Conservation (phyloP, 2,113 vertebrate species). For the Bostrychus sinensis region DNA sequence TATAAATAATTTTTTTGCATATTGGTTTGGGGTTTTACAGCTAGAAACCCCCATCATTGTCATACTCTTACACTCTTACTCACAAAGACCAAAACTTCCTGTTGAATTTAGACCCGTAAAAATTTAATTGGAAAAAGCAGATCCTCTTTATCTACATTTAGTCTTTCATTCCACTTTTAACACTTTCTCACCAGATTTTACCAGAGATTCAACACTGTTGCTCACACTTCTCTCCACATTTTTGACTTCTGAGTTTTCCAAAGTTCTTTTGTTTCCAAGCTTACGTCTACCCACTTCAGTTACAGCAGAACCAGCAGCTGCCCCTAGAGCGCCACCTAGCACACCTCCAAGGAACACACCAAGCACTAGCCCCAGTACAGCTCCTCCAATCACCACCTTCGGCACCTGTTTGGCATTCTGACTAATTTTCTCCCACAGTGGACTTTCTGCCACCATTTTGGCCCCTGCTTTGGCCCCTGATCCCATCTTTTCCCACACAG, state of each 20-base stretch:
- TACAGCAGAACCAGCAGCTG: slow-evolving; percentile 64
- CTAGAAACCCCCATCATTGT: background rate
- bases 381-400: slow-evolving; percentile 58
- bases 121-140: background rate
- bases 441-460: slow-evolving; percentile 67
- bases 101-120: background rate
- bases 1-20: background rate
- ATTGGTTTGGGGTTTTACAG: background rate
- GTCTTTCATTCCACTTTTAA: slow-evolving; percentile 61
- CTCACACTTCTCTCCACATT: slow-evolving; percentile 10
- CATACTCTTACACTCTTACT: slow-evolving; percentile 2
- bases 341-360: slow-evolving; percentile 72
- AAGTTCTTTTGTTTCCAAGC: slow-evolving; percentile 45
- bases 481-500: slow-evolving; percentile 59
- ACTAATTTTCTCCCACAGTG: slow-evolving; percentile 62
- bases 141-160: background rate
- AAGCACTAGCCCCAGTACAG: slow-evolving; percentile 72
- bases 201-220: slow-evolving; percentile 9
- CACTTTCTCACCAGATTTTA: slow-evolving; percentile 47
- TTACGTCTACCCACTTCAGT: slow-evolving; percentile 71
- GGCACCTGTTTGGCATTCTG: slow-evolving; percentile 58
- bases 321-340: slow-evolving; percentile 75
- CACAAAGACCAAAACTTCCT: background rate
- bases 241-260: background rate
- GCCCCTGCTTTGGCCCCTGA: slow-evolving; percentile 60